phyloP scores from a whole-genome alignment of 2,888 invertebrate species.

The Leptarthrus brevirostris region DNA sequence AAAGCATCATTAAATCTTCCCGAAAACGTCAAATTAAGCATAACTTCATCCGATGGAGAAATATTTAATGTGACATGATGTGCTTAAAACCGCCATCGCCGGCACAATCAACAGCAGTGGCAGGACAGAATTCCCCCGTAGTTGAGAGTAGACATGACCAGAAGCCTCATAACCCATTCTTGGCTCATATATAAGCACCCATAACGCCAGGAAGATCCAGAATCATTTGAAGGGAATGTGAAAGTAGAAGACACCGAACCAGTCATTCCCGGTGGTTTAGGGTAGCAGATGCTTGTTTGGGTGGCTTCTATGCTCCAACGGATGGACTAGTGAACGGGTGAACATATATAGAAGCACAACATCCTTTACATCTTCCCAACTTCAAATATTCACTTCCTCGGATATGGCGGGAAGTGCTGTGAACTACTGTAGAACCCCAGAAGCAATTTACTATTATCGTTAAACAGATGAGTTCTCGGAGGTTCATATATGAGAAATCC shows the following conservation, averaged over 20 bases:
- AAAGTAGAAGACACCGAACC: constrained; percentile 36
- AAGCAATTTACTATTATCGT: constrained; percentile 52
- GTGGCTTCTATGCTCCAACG: background rate
- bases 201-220: constrained; percentile 42
- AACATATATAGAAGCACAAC: constrained; percentile 4
- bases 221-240: constrained; percentile 33
- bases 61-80: constrained; percentile 48
- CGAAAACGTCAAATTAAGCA: constrained; percentile 49
- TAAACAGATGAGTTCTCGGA: constrained; percentile 49
- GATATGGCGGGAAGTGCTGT: constrained; percentile 29
- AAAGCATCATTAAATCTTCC: constrained; percentile 49
- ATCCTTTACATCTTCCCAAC: constrained; percentile 12
- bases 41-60: constrained; percentile 47
- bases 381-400: constrained; percentile 47
- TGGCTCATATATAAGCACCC: constrained; percentile 36
- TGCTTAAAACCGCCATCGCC: constrained; percentile 48
- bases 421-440: constrained; percentile 46
- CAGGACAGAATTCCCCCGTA: constrained; percentile 20
- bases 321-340: background rate
- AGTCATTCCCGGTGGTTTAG: background rate
- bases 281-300: constrained; percentile 31
- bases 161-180: constrained; percentile 38
- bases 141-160: constrained; percentile 41
- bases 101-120: constrained; percentile 39
- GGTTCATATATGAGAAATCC: constrained; percentile 46